Evolutionary conservation across 2,113 vertebrate genomes (phyloP).

Genomic region (Pteropus alecto): DNA sequence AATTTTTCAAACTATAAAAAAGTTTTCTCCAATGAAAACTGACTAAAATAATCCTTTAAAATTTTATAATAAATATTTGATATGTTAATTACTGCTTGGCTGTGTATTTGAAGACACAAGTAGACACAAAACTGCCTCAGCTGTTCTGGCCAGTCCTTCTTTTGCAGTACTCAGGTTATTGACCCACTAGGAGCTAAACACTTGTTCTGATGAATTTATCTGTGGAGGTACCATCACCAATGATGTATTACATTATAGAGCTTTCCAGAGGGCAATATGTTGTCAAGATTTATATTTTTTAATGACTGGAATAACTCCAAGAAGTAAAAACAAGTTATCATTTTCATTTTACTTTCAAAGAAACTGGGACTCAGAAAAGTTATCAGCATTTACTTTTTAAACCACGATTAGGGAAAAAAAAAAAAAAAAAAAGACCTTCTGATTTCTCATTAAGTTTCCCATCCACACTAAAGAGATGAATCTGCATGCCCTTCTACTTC

Average conservation of each 20-base stretch:
- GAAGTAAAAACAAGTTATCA: neutral
- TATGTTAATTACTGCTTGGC: neutral
- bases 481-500: neutral
- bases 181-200: neutral
- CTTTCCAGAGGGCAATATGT: neutral
- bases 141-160: neutral
- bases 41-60: neutral
- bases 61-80: neutral
- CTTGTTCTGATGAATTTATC: neutral
- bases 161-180: neutral
- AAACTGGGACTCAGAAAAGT: neutral
- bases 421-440: neutral
- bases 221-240: neutral
- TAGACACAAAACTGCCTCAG: too few relatives aligned
- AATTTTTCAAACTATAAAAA: neutral
- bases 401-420: neutral
- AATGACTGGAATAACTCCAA: neutral
- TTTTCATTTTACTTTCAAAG: neutral
- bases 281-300: neutral
- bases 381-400: neutral
- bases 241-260: neutral
- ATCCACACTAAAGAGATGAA: neutral
- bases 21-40: neutral
- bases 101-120: fast-evolving
- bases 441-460: neutral